Percentiles rank a stretch among this genome's conserved stretches.
Evolutionary conservation across 2,888 invertebrate species (phyloP).

Genomic region (Catocala fraxini): DNA sequence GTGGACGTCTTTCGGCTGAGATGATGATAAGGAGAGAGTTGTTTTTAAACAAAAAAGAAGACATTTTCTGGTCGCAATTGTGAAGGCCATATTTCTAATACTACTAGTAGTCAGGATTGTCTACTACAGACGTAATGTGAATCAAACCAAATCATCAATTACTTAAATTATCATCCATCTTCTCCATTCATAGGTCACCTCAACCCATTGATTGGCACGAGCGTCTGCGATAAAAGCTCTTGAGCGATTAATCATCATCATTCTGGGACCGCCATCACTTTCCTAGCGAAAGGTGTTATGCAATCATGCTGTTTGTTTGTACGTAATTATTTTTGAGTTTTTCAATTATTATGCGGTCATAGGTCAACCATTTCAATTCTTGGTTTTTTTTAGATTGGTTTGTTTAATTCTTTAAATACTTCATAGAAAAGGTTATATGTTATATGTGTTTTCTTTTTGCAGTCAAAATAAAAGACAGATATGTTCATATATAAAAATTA

Average conservation of each 20-base stretch:
- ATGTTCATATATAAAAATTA: no score
- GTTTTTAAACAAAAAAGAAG: no score
- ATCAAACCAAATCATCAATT: no score
- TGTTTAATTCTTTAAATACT: background rate
- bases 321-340: conserved; percentile 43
- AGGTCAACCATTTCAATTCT: conserved; percentile 45
- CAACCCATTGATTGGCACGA: conserved; percentile 46
- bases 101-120: no score
- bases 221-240: conserved; percentile 47
- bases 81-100: no score
- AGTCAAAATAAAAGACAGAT: no score
- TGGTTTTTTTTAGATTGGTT: conserved; percentile 6
- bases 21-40: no score
- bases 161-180: conserved; percentile 5
- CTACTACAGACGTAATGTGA: no score
- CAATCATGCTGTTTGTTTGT: conserved; percentile 41
- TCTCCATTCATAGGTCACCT: conserved; percentile 3
- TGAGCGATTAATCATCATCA: conserved; percentile 54
- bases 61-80: no score
- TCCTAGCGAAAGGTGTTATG: conserved; percentile 48
- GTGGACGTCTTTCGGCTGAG: no score
- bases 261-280: conserved; percentile 31
- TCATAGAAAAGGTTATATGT: no score
- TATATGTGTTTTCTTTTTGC: no score
- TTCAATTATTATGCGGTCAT: conserved; percentile 45